phyloP scores from a whole-genome alignment of 2,888 invertebrate species.

The Lamellibrachia columna region DNA sequence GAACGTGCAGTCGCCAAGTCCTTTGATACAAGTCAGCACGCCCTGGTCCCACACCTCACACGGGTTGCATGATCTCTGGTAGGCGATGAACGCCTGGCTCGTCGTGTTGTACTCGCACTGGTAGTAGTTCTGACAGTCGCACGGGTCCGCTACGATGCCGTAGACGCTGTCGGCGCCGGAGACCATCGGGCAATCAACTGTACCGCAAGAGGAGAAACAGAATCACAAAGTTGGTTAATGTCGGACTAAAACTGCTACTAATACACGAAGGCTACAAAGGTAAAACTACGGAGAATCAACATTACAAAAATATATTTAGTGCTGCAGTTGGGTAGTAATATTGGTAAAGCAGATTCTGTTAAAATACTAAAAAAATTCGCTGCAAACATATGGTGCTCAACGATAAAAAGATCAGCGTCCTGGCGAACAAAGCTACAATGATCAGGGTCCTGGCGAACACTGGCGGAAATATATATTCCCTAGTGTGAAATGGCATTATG shows the following conservation, averaged over 20 bases:
- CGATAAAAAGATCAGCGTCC: too few species aligned
- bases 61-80: slow-evolving; percentile 14
- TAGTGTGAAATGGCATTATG: too few species aligned
- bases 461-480: too few species aligned
- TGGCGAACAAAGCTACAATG: too few species aligned
- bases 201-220: neutral
- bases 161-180: neutral
- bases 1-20: neutral
- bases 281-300: neutral
- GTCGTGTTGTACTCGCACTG: slow-evolving; percentile 24
- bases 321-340: too few species aligned
- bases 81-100: neutral
- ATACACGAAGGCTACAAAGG: neutral
- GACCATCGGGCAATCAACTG: neutral
- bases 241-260: neutral
- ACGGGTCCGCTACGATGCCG: neutral
- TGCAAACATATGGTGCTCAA: too few species aligned
- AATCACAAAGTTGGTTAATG: neutral
- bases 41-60: slow-evolving; percentile 18
- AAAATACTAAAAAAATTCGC: too few species aligned
- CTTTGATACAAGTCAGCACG: neutral
- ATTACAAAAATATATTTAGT: too few species aligned
- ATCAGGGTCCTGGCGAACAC: too few species aligned
- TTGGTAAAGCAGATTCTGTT: too few species aligned
- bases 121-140: slow-evolving; percentile 21